phyloP scores from a whole-genome alignment of 2,113 vertebrate genomes.

The Prochilodus magdalenae region DNA sequence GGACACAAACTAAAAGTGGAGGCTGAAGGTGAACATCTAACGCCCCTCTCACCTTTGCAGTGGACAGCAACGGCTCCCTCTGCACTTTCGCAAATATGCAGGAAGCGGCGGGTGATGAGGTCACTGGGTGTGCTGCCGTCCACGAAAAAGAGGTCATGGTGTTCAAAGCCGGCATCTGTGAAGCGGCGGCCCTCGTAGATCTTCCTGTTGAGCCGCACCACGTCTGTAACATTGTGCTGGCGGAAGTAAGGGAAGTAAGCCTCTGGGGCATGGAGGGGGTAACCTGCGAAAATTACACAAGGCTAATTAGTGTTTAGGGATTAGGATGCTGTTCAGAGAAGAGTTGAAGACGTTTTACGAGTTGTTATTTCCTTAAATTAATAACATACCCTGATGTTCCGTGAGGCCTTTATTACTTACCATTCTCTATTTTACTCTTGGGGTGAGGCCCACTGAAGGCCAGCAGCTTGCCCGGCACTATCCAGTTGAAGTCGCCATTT shows the following conservation, averaged over 20 bases:
- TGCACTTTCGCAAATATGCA: conserved; percentile 94
- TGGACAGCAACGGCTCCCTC: conserved; percentile 93
- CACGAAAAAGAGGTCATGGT: conserved; percentile 97
- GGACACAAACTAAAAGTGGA: too few species aligned
- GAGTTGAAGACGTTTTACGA: neutral
- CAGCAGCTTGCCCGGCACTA: conserved; percentile 93
- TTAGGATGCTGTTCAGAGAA: neutral
- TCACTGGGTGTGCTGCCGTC: conserved; percentile 94
- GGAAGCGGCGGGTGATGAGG: conserved; percentile 88
- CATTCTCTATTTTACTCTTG: conserved; percentile 96
- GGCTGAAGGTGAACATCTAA: too few species aligned
- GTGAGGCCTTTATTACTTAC: conserved; percentile 67
- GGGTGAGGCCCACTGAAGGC: conserved; percentile 98
- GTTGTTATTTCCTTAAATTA: neutral
- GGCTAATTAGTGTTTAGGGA: neutral
- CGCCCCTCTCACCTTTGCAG: conserved; percentile 99
- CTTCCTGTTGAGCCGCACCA: conserved; percentile 94
- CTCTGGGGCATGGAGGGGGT: conserved; percentile 93
- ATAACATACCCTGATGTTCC: neutral
- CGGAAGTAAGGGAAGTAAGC: conserved; percentile 95
- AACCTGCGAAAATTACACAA: conserved; percentile 71
- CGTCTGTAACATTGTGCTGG: conserved; percentile 86
- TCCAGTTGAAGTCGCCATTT: conserved; percentile 99
- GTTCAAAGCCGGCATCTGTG: conserved; percentile 90
- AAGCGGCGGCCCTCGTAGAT: conserved; percentile 93